Percentiles rank a stretch among this genome's conserved stretches.
Evolutionary conservation across 1,140 invertebrate species (phyloP).

Genomic region (Cheumatopsyche charites): DNA sequence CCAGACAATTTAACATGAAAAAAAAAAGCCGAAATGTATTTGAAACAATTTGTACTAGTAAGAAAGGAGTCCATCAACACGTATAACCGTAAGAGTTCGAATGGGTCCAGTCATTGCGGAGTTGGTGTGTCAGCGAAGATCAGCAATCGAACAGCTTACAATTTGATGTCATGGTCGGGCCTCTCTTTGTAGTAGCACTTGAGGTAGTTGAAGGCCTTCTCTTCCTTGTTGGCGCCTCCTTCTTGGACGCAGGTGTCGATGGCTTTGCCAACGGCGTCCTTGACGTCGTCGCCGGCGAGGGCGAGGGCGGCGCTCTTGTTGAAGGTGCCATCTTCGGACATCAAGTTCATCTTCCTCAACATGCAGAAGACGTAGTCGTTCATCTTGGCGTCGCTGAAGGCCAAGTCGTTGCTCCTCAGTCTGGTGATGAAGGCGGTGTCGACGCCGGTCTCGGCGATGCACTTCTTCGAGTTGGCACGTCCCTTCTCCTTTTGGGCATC

Average conservation of each 20-base stretch:
- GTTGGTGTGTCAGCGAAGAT: no score
- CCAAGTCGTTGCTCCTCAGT: conserved; percentile 29
- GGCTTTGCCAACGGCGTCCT: conserved; percentile 32
- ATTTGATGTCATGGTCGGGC: conserved; percentile 34
- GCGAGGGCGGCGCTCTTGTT: conserved; percentile 36
- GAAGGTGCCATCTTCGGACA: conserved; percentile 33
- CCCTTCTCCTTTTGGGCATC: conserved; percentile 34
- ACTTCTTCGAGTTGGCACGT: conserved; percentile 14
- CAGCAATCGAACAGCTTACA: no score
- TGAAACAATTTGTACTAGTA: no score
- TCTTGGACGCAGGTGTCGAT: conserved; percentile 35
- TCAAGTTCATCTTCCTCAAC: conserved; percentile 31
- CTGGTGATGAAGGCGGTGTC: conserved; percentile 32
- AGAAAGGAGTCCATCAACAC: no score
- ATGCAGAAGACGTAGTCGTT: conserved; percentile 35
- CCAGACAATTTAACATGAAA: no score
- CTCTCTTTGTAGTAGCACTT: conserved; percentile 40
- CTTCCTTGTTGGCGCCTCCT: conserved; percentile 8
- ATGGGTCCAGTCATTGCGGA: no score
- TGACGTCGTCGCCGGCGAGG: conserved; percentile 22
- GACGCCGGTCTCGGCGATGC: conserved; percentile 27
- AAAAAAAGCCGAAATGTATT: no score
- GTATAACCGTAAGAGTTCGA: no score
- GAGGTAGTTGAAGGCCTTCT: conserved; percentile 33
- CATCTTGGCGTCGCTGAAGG: conserved; percentile 33